These are phyloP conservation scores for Toxostoma redivivum DNA, from an alignment of 2,113 vertebrate species.

Conservation along the genomic window DNA sequence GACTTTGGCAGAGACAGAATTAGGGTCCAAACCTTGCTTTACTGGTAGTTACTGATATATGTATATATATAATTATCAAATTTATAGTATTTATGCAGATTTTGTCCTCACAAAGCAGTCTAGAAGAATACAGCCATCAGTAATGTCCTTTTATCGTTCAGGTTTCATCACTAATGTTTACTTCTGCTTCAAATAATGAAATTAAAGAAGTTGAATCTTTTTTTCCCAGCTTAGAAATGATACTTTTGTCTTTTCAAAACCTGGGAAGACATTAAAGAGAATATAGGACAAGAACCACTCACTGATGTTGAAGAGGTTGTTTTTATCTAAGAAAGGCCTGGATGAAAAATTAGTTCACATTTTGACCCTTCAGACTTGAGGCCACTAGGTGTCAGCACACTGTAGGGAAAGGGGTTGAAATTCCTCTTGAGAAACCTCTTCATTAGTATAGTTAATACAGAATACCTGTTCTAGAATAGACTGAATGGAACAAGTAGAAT, in stretches of 20 bases:
- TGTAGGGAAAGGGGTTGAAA: not conserved
- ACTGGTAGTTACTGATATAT: not conserved
- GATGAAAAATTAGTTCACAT: not conserved
- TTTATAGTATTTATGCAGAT: not conserved
- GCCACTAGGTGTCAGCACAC: constrained; percentile 59
- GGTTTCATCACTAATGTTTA: not conserved
- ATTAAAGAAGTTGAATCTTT: not conserved
- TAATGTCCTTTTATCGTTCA: not conserved
- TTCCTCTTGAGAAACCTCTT: not conserved
- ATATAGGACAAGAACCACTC: not conserved
- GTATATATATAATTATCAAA: not conserved
- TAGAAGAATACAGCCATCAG: not conserved
- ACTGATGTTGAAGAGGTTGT: not conserved
- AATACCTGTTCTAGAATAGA: not conserved
- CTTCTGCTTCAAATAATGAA: not conserved
- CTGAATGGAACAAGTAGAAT: not conserved
- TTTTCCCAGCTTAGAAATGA: not conserved
- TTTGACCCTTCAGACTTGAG: not conserved
- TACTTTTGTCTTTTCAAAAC: not conserved
- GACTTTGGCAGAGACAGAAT: not conserved
- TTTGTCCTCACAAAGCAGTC: not conserved
- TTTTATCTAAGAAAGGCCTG: not conserved
- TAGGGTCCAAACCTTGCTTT: not conserved
- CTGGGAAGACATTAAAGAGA: not conserved
- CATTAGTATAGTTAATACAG: not conserved